These are phyloP conservation scores for Hydrolagus colliei DNA, from an alignment of 2,797 vertebrate species.

Conservation along the genomic window DNA sequence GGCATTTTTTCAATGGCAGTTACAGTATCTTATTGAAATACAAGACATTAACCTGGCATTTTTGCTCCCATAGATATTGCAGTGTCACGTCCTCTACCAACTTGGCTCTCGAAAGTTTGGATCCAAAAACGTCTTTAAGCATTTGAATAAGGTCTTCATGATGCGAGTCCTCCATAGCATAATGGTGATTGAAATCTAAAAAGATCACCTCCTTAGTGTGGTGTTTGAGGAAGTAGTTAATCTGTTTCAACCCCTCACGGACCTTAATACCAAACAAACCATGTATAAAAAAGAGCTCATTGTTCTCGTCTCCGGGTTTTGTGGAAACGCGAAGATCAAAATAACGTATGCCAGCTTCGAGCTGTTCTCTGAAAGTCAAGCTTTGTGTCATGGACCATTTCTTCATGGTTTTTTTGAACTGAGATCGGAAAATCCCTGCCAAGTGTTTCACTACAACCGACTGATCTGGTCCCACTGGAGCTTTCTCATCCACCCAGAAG, in stretches of 20 bases:
- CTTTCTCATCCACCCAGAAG: slow-evolving; percentile 90
- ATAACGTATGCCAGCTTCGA: slow-evolving; percentile 91
- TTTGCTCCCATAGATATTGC: slow-evolving; percentile 77
- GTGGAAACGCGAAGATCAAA: slow-evolving; percentile 93
- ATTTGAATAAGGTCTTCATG: slow-evolving; percentile 71
- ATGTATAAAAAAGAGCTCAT: slow-evolving; percentile 90
- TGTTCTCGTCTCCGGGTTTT: slow-evolving; percentile 74
- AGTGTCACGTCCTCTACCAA: slow-evolving; percentile 76
- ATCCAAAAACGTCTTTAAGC: slow-evolving; percentile 77
- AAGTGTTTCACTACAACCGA: slow-evolving; percentile 78
- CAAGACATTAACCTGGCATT: slow-evolving; percentile 66
- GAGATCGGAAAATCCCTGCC: slow-evolving; percentile 70
- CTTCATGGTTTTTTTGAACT: slow-evolving; percentile 92
- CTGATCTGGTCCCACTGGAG: slow-evolving; percentile 91
- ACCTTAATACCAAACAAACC: slow-evolving; percentile 92
- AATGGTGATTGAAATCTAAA: slow-evolving; percentile 95
- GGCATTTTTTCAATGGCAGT: too few relatives aligned
- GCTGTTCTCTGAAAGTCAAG: slow-evolving; percentile 84
- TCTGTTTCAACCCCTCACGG: slow-evolving; percentile 77
- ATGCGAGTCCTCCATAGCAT: slow-evolving; percentile 80
- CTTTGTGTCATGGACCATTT: slow-evolving; percentile 98
- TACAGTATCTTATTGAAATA: background rate
- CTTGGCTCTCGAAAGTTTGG: slow-evolving; percentile 69
- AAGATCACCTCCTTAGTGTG: slow-evolving; percentile 82
- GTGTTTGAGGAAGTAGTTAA: slow-evolving; percentile 70